Conservation (phyloP, 2,888 invertebrate species). For the Phyllotreta striolata region DNA sequence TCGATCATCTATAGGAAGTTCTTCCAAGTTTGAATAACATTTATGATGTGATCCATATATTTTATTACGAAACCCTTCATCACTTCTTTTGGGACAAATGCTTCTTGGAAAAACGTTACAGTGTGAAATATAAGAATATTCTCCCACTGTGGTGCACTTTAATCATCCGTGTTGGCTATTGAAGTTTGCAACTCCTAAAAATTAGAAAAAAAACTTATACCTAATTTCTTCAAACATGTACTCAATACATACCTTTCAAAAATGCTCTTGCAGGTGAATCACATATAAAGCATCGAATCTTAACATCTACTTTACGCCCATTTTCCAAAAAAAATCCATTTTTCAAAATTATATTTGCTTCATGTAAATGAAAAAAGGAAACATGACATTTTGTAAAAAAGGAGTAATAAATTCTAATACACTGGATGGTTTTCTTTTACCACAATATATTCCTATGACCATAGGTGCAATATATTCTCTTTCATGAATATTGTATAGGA, state of each 20-base stretch:
- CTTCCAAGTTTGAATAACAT: too few relatives aligned
- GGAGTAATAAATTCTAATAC: slow-evolving; percentile 25
- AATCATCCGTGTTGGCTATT: slow-evolving; percentile 39
- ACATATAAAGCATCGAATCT: slow-evolving; percentile 37
- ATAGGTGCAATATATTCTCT: slow-evolving; percentile 14
- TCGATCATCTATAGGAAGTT: too few relatives aligned
- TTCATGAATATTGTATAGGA: slow-evolving; percentile 26
- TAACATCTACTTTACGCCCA: slow-evolving; percentile 13
- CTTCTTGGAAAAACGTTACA: too few relatives aligned
- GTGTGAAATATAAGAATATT: too few relatives aligned
- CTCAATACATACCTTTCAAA: slow-evolving; percentile 37
- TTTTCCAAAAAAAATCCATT: slow-evolving; percentile 15
- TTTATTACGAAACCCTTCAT: too few relatives aligned
- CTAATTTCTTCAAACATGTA: slow-evolving; percentile 5
- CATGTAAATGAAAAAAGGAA: too few relatives aligned
- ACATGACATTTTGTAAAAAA: too few relatives aligned
- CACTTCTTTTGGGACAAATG: too few relatives aligned
- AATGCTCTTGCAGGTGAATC: slow-evolving; percentile 42
- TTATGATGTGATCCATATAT: too few relatives aligned
- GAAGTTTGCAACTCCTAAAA: slow-evolving; percentile 42
- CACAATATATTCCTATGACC: slow-evolving; percentile 21
- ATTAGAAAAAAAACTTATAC: not conserved
- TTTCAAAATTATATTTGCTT: slow-evolving; percentile 19
- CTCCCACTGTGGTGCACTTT: too few relatives aligned
- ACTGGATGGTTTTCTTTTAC: slow-evolving; percentile 21